Evolutionary conservation across 2,797 vertebrate species (phyloP), one percentile per base, ranked within the genome.

Genomic region (Tympanoctomys barrerae): DNA sequence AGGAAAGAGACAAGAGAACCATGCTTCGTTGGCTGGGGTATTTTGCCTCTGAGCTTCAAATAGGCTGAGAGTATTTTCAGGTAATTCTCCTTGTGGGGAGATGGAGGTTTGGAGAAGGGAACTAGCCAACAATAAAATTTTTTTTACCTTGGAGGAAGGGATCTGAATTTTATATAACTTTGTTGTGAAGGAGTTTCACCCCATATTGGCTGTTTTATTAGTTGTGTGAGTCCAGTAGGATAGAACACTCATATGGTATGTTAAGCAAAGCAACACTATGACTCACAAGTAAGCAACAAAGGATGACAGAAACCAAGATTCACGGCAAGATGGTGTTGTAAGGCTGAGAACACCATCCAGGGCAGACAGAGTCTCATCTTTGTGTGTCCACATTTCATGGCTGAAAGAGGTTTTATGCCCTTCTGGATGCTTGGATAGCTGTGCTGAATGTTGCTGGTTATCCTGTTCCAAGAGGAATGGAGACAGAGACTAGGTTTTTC

Each of bases 11-110:
- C 46, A 82, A 86, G 80, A 83, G 28, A 52, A 52, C 49, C 5
- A 10, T 57, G 46, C 31, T 71, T 8, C 13, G 19, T 39, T 92
- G 26, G 61, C n/a, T 79, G 8, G 33, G 31, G 16, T 79, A 31
- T 86, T 94, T 70, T 82, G 13, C 22, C 36, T 87, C 26, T 96
- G 57, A 54, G 93, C 11, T 70, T 91, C 62, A 94, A 93, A 66
- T 28, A 73, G 46, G 13, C 21, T 96, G 36, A 82, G 39, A 83
- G 46, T 10, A 1, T 1, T 89, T 61, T 83, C 62, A 85, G n/a
- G 36, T 57, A 73, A 52, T 94, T 93, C 31, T 97, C 24, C 49
- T 92, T 78, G 12, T 77, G 49, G 3, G 5, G 18, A 85, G n/a
- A 73, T 66, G 16, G 19, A 82, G 9, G 16, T 87, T 87, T 79